Base-by-base conservation (phyloP, 2,113 vertebrate species). In the Lepus timidus region DNA sequence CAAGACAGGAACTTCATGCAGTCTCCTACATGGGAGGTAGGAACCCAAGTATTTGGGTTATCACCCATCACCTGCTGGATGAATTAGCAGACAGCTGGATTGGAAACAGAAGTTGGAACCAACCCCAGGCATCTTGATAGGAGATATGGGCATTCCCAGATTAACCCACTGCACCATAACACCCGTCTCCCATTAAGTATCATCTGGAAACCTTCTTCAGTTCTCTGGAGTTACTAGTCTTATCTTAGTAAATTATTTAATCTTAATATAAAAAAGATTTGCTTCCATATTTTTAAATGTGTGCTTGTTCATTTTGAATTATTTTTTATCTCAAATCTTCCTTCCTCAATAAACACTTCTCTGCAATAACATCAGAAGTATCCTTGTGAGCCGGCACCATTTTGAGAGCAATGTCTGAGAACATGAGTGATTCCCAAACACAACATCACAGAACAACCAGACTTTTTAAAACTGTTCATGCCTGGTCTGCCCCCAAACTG, bases 261-360 rank as follows among this genome's bases (percentile, higher is more conserved):
- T 75, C 36, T 95, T 94, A 80, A 65, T 19, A 31, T 64, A 90
- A 39, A 91, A 91, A 89, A 76, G 31, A 84, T 31, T 64, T 76
- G 27, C 75, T 87, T 95, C 80, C 68, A 55, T 67, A 87, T 86
- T 94, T 82, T 85, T 65, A 88, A 96, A 85, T 61, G 52, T 51
- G 1, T 64, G 13, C 64, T 75, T 92, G 44, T 70, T 74, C 25
- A 33, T 44, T 85, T 90, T 73, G 16, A 93, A 33, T 68, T 78
- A 83, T 84, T 85, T 89, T 39, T 87, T 68, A 84, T 85, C 29
- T 85, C n/a, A 95, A 88, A 51, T 67, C 25, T 67, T 91, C 27
- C 39, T 23, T 55, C 78, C 17, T 9, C 62, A 3, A 73, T 14
- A 39, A 58, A 92, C 67, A 33, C 20, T 85, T 90, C 79, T 94